Conservation (phyloP, 2,888 invertebrate genomes). For the Drosophila borealis region DNA sequence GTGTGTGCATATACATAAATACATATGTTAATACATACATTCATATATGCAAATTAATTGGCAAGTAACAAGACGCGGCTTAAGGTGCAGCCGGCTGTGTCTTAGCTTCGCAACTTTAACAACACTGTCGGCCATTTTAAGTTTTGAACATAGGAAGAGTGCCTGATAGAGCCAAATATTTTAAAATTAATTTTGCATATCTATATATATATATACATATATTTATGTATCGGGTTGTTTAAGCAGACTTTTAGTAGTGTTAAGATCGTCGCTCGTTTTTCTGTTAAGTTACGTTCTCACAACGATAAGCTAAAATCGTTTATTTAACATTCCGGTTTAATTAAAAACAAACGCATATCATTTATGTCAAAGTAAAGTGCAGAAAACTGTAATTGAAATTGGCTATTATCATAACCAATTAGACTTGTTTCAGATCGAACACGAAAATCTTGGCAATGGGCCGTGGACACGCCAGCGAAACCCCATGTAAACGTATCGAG, state of each 20-base stretch:
- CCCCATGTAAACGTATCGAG: background rate
- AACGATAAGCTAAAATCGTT: too few species aligned
- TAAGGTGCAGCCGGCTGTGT: conserved; percentile 7
- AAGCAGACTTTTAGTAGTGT: too few species aligned
- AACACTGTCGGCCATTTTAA: conserved; percentile 22
- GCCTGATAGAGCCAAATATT: too few species aligned
- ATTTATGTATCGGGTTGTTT: too few species aligned
- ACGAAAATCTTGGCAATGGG: background rate
- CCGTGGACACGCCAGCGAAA: background rate
- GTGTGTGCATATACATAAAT: background rate
- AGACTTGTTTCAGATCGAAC: background rate
- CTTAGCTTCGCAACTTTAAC: background rate
- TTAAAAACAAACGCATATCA: too few species aligned
- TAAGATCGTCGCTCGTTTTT: too few species aligned
- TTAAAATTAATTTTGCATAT: too few species aligned
- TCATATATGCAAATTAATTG: conserved; percentile 39
- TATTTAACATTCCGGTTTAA: too few species aligned
- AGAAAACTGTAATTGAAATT: background rate
- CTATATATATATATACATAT: too few species aligned
- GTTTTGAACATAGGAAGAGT: background rate
- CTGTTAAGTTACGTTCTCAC: too few species aligned
- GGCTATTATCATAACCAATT: conserved; percentile 8
- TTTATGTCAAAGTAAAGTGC: too few species aligned
- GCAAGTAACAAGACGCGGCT: conserved; percentile 13
- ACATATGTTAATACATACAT: background rate